Conservation (phyloP, 2,113 vertebrate genomes). For the Toxotes jaculatrix region DNA sequence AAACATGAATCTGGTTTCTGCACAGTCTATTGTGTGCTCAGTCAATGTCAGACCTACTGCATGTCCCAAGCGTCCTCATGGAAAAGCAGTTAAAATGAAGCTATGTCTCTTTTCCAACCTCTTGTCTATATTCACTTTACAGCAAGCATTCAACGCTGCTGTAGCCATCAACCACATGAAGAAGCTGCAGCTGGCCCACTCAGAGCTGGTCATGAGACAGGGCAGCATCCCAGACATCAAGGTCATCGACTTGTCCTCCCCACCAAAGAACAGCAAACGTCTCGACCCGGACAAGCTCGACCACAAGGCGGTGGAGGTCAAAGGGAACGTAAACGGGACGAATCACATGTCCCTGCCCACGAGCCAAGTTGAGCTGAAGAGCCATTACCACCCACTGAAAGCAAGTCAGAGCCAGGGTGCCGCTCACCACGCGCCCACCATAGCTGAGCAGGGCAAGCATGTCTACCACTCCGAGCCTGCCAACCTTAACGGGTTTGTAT, state of each 20-base stretch:
- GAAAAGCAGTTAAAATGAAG: neutral
- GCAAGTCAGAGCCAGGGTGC: slow-evolving; percentile 73
- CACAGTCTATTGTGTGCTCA: neutral
- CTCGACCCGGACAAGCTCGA: slow-evolving; percentile 31
- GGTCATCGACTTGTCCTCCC: slow-evolving; percentile 68
- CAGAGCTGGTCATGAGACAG: slow-evolving; percentile 44
- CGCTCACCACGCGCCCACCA: slow-evolving; percentile 57
- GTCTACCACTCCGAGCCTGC: slow-evolving; percentile 84
- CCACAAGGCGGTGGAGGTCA: neutral
- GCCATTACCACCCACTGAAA: slow-evolving; percentile 73
- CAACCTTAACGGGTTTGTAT: slow-evolving; percentile 82
- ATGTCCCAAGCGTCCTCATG: too few relatives aligned
- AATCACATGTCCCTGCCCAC: slow-evolving; percentile 57
- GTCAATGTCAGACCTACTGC: neutral
- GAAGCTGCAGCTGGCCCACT: slow-evolving; percentile 91
- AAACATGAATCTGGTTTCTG: neutral
- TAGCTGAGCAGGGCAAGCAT: slow-evolving; percentile 78
- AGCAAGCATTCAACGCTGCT: slow-evolving; percentile 95
- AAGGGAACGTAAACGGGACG: neutral
- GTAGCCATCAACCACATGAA: slow-evolving; percentile 95
- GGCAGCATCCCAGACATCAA: slow-evolving; percentile 71
- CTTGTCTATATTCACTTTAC: slow-evolving; percentile 21
- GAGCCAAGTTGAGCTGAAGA: slow-evolving; percentile 60
- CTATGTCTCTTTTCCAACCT: neutral
- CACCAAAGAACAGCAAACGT: slow-evolving; percentile 46